Conservation (phyloP, 2,888 invertebrate species). For the Mactromeris polynyma region DNA sequence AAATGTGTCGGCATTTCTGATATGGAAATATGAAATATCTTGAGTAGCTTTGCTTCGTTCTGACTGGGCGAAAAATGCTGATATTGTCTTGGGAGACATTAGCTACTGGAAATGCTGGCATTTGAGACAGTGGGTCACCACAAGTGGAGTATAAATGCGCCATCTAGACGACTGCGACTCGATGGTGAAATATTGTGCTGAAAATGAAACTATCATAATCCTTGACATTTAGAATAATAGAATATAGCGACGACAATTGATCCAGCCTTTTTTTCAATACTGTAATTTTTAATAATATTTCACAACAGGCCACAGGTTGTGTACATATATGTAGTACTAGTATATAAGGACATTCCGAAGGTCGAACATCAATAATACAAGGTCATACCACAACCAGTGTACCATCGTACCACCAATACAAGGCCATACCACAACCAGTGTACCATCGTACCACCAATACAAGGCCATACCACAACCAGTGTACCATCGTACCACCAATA, state of each 20-base stretch:
- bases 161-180: neutral
- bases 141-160: neutral
- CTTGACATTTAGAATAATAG: neutral
- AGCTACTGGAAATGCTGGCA: neutral
- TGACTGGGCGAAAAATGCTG: neutral
- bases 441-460: no score
- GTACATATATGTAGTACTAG: no score
- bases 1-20: neutral
- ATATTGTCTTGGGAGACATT: neutral
- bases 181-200: neutral
- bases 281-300: no score
- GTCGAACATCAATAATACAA: no score
- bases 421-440: no score
- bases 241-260: neutral
- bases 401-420: no score
- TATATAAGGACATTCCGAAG: no score
- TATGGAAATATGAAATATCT: constrained; percentile 3
- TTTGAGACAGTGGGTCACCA: neutral
- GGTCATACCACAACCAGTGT: no score
- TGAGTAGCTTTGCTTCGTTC: neutral
- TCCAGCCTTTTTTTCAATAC: neutral
- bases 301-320: no score
- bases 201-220: neutral
- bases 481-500: no score
- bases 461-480: no score